Base-by-base conservation (phyloP, 1,140 invertebrate species). In the Sminthurides bifidus region DNA sequence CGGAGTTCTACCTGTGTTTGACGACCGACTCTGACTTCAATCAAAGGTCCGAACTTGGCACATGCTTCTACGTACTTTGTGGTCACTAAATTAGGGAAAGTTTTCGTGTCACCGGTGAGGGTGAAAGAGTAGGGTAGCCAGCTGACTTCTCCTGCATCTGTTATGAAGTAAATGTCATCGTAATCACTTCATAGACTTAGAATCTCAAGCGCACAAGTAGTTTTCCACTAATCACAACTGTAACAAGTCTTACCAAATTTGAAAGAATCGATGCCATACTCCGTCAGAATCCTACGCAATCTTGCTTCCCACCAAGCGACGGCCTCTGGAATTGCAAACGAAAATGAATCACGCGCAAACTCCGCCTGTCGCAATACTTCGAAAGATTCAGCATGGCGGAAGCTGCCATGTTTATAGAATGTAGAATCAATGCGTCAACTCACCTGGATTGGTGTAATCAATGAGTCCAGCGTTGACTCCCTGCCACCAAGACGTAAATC, bases 401-500 rank as follows among this genome's bases (percentile, higher is more conserved):
- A n/a, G n/a, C n/a, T n/a, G n/a, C n/a, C n/a, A n/a, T n/a, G n/a
- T n/a, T n/a, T n/a, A n/a, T n/a, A n/a, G n/a, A n/a, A n/a, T n/a
- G n/a, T n/a, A n/a, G n/a, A n/a, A n/a, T n/a, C n/a, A n/a, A n/a
- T n/a, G n/a, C n/a, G n/a, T n/a, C 33, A 10, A 10, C 41, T 21
- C 19, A 43, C 41, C 41, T 43, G 76, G 64, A 65, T 89, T 89
- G 0, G 86, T 89, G 63, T 89, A 87, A 67, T 92, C 88, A 3
- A 91, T 71, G 23, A 77, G 51, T n/a, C 68, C 79, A 3, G 75
- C 76, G 0, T 78, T 6, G 73, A 68, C n/a, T 56, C 84, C 85
- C 69, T 92, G 81, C 90, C 90, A 95, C 90, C 90, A 94, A 0
- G 71, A 70, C 0, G 79, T 81, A 1, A 81, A 76, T 3, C 74